These are phyloP conservation scores for Mandrillus leucophaeus DNA, from an alignment of 2,113 vertebrate species.

Conservation along the genomic window DNA sequence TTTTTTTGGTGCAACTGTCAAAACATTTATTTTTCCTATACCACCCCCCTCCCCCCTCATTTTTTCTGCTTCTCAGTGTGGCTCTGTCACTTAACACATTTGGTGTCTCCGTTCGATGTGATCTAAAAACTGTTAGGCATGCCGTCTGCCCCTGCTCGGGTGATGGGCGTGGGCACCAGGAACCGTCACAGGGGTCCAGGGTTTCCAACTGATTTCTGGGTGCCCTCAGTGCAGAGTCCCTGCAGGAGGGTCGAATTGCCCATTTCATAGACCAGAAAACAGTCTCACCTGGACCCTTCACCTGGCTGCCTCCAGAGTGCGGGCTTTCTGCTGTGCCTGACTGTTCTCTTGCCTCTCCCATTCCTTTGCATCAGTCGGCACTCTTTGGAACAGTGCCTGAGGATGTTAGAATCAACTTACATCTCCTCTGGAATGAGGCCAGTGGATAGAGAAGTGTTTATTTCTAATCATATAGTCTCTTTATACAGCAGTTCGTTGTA, in stretches of 20 bases:
- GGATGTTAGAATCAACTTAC: not conserved
- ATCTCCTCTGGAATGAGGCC: not conserved
- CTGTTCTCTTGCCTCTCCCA: not conserved
- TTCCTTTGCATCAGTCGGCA: accelerated
- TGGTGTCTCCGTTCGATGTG: not conserved
- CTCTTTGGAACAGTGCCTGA: not conserved
- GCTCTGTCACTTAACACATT: not conserved
- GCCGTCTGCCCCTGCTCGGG: too few species aligned
- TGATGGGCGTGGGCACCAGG: not conserved
- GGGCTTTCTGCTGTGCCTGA: not conserved
- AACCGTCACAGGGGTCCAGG: not conserved
- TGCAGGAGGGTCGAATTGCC: too few species aligned
- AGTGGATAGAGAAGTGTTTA: not conserved
- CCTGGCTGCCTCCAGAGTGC: not conserved
- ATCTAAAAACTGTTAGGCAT: not conserved
- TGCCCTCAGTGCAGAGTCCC: too few species aligned
- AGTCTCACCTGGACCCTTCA: not conserved
- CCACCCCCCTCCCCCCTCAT: too few species aligned
- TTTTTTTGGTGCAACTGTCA: not conserved
- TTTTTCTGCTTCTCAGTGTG: not conserved
- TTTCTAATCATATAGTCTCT: not conserved
- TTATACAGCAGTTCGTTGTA: not conserved
- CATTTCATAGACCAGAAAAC: not conserved
- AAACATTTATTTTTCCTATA: not conserved
- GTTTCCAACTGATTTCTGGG: not conserved